phyloP scores from a whole-genome alignment of 2,113 vertebrate species.

The Dasypus novemcinctus region DNA sequence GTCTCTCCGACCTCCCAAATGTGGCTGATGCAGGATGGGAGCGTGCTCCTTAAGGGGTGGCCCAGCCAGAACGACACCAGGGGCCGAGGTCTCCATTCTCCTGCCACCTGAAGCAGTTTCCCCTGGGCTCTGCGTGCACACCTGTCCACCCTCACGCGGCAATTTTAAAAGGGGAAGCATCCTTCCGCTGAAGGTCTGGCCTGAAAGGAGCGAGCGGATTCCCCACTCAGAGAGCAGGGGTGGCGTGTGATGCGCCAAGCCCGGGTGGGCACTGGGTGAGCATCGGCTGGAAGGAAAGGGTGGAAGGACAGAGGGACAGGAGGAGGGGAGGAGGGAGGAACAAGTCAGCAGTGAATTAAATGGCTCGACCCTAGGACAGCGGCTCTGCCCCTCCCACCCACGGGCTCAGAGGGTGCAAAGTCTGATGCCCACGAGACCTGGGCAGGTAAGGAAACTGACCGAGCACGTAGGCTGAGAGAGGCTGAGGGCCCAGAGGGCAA shows the following conservation, averaged over 20 bases:
- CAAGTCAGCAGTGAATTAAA: too few species aligned
- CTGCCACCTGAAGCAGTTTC: neutral
- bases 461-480: rapidly evolving
- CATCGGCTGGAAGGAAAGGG: too few species aligned
- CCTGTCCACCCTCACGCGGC: neutral
- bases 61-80: neutral
- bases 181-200: neutral
- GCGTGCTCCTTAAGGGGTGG: neutral
- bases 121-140: neutral
- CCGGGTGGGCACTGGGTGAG: neutral
- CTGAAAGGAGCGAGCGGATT: rapidly evolving
- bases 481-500: neutral
- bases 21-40: neutral
- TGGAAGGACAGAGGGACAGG: neutral
- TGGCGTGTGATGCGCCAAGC: rapidly evolving
- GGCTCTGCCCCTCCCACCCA: neutral
- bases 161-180: neutral
- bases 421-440: rapidly evolving
- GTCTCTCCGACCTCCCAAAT: neutral
- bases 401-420: neutral
- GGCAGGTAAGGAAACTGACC: neutral
- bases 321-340: rapidly evolving
- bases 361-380: neutral
- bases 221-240: neutral
- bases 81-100: neutral